Base-by-base conservation (phyloP, 1,140 invertebrate species). In the Cylas formicarius region DNA sequence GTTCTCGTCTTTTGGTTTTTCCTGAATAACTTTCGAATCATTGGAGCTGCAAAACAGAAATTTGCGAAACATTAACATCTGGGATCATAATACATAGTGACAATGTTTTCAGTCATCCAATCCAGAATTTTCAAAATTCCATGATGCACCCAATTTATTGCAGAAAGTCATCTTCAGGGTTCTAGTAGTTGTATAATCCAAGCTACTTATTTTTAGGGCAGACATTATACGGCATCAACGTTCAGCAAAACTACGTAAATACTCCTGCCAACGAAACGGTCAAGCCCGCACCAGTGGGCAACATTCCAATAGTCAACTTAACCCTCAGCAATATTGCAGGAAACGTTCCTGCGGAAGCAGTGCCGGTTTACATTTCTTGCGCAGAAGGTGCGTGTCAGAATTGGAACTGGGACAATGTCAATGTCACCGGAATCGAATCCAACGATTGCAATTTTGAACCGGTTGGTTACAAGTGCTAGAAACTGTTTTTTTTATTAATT, bases 221-320 rank as follows among this genome's bases (percentile, higher is more conserved):
- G n/a, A n/a, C n/a, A n/a, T n/a, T n/a, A 20, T 45, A 45, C 18
- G 43, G 34, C 7, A 23, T 37, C 8, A 37, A 11, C 23, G 26
- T 45, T 19, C 14, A 37, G 18, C 43, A 29, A 29, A 45, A 45
- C 27, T 45, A 45, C 19, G 2, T 17, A 27, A 40, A 28, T 14
- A 8, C 10, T 11, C 34, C 34, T 21, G n/a, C 34, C 10, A 21
- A 21, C 2, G n/a, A 36, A 16, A 21, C 29, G 17, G 19, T 23
- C 10, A 22, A 13, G 9, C 24, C 28, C 22, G 5, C 11, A 8
- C 33, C 33, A 36, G 8, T 3, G 1, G 38, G 31, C 24, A 29
- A 36, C 11, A 38, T 45, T 27, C 43, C 43, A 4, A 45, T 45
- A 18, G 7, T n/a, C 7, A 29, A 45, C 13, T 23, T 45, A 13